These are phyloP conservation scores for Orius laevigatus DNA, from an alignment of 1,140 invertebrate genomes.

Conservation along the genomic window DNA sequence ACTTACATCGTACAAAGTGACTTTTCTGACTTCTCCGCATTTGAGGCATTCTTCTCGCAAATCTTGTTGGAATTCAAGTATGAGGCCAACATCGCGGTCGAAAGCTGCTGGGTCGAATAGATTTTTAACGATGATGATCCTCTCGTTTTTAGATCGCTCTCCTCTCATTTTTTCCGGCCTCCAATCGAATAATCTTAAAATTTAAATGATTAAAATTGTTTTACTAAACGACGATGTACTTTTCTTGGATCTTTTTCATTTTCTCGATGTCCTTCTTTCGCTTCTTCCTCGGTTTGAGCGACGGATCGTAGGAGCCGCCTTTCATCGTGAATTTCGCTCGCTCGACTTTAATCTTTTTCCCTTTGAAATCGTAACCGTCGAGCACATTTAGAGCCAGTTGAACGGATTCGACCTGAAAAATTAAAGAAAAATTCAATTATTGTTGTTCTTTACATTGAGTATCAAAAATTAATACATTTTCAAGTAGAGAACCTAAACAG, in stretches of 20 bases:
- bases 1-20: conserved; percentile 84
- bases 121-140: conserved; percentile 85
- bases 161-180: conserved; percentile 76
- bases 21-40: conserved; percentile 83
- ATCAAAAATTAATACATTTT: no score
- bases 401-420: conserved; percentile 73
- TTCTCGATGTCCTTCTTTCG: conserved; percentile 80
- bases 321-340: conserved; percentile 89
- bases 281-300: conserved; percentile 81
- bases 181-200: conserved; percentile 80
- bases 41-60: conserved; percentile 77
- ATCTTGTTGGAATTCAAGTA: conserved; percentile 84
- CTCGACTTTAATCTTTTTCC: conserved; percentile 72
- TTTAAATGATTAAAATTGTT: no score
- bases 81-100: conserved; percentile 69
- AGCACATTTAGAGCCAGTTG: conserved; percentile 80
- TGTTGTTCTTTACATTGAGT: neutral
- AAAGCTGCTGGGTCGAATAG: conserved; percentile 83
- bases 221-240: no score
- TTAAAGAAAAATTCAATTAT: neutral
- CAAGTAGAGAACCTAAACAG: no score
- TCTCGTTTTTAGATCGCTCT: conserved; percentile 72
- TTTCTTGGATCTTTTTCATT: conserved; percentile 84
- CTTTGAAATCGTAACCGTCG: conserved; percentile 71
- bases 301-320: conserved; percentile 78